Evolutionary conservation across 2,888 invertebrate genomes (phyloP), one percentile per base, ranked within the genome.

Genomic region (Coleophora flavipennella): DNA sequence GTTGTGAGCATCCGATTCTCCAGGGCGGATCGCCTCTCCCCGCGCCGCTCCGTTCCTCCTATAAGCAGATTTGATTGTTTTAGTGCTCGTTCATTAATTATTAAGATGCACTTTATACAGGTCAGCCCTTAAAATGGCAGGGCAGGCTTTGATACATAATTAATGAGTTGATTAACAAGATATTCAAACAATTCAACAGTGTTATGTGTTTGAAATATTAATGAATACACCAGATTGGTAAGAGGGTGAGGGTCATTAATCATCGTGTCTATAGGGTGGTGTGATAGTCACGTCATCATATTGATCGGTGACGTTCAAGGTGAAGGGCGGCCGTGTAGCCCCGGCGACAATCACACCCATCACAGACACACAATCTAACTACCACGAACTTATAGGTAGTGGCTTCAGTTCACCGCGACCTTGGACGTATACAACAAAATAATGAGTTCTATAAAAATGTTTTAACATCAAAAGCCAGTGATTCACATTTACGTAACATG

Each of bases 1-100:
- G 69, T 92, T 91, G 78, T 96, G 96, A 48, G 90, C 91, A 41
- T 91, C 91, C 12, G 88, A 86, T 57, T 92, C 92, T 14, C 85
- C 86, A 39, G 85, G 85, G 32, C 83, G 78, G 47, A 86, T 80
- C 64, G 87, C 86, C 41, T 85, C 84, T 46, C 90, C 90, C 49
- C 87, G 84, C 25, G 89, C 86, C 38, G 89, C 88, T 49, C 92
- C 92, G 75, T 92, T 92, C 80, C 92, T 91, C 89, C 92, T 91
- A 78, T 48, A 68, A 67, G 9, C n/a, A 35, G 27, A 45, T 40
- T 20, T 20, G 20, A 20, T 20, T 20, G 20, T 20, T 20, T 20
- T 4, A 20, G 20, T 20, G 6, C 3, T 4, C 20, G 20, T 6
- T 20, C 20, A 20, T 20, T 20, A 20, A 4, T 20, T 20, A 20